Base-by-base conservation (phyloP, 2,113 vertebrate genomes). In the Pelecanus crispus region DNA sequence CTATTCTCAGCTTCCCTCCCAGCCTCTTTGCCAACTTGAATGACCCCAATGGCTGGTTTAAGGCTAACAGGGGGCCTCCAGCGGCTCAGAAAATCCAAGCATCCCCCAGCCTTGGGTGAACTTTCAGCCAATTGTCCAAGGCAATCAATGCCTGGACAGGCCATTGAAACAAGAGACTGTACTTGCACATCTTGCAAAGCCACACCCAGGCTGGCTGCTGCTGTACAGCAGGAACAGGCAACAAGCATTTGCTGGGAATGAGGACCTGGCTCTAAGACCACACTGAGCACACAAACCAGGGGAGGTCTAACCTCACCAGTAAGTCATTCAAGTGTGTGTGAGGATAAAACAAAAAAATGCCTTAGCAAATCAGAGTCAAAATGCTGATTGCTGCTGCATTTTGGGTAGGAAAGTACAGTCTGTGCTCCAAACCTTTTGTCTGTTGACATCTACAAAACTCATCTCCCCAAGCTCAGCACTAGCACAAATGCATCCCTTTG, bases 241-340 rank as follows among this genome's bases (percentile, higher is more conserved):
- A 16, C 36, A 44, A 59, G 44, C 20, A 10, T 15, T 45, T 53
- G 3, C 22, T 53, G 56, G 42, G 44, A 45, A 17, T 0, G 0
- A 26, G 53, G 17, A 42, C 13, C 4, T 19, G 34, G 17, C 24
- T 29, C 25, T 18, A 31, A 81, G 31, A 29, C 71, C 6, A 3
- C 24, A 5, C 44, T 0, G 6, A 83, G 44, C 34, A 61, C 34
- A 70, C 40, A 40, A 13, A 24, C 9, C 65, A 67, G 21, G 32
- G 25, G 10, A 66, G 44, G 16, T 18, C n/a, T 17, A 17, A n/a
- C 45, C 68, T 81, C 55, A 45, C 32, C 34, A 6, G 8, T 55
- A 78, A 53, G 73, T 42, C 49, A 22, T 50, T 38, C 17, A 36
- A 21, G 28, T 22, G 19, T 20, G 34, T 11, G 9, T 26, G n/a